Evolutionary conservation across 2,888 invertebrate species (phyloP).

Genomic region (Listrodromus nycthemerus): DNA sequence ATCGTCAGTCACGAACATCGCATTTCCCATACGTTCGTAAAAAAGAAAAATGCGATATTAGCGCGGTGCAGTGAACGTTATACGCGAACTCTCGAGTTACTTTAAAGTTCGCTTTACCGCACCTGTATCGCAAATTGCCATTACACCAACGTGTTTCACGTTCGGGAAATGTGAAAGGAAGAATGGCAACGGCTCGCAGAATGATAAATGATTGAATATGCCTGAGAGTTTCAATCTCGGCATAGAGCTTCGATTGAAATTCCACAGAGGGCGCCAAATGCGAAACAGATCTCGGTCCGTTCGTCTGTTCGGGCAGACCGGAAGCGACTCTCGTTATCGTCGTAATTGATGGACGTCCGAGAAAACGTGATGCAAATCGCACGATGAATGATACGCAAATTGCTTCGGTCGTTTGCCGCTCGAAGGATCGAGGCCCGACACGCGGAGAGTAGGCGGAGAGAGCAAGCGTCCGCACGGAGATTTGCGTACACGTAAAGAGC

Average conservation of each 20-base stretch:
- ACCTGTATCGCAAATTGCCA: too few species aligned
- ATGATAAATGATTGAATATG: background rate
- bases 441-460: background rate
- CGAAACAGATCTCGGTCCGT: background rate
- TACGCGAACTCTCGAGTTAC: too few species aligned
- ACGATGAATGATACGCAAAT: slow-evolving; percentile 37
- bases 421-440: background rate
- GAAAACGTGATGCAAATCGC: slow-evolving; percentile 16
- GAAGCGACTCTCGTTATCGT: background rate
- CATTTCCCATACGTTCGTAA: too few species aligned
- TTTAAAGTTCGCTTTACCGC: too few species aligned
- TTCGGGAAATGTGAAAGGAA: background rate
- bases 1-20: too few species aligned
- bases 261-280: background rate
- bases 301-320: background rate
- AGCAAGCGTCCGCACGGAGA: background rate
- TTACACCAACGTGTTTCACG: background rate
- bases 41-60: too few species aligned
- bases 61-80: too few species aligned
- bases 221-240: too few species aligned
- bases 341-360: background rate
- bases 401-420: slow-evolving; percentile 23
- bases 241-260: background rate
- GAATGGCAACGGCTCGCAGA: too few species aligned
- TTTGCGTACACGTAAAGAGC: background rate